Evolutionary conservation across 2,888 invertebrate genomes (phyloP).

Genomic region (Drosophila nr. fundita): DNA sequence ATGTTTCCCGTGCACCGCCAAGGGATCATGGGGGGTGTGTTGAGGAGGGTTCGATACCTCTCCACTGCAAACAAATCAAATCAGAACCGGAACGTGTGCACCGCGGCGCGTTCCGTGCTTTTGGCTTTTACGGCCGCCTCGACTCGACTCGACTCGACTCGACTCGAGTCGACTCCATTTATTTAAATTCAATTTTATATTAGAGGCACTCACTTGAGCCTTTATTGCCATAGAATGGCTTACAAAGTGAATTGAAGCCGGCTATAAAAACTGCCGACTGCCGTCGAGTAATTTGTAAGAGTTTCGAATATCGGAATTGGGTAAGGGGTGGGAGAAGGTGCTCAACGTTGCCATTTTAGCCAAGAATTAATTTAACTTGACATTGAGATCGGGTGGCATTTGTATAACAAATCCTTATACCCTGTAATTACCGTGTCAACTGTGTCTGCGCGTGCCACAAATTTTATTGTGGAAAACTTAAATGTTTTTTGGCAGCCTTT

Average conservation of each 20-base stretch:
- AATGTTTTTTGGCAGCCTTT: not conserved
- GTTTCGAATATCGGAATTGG: not conserved
- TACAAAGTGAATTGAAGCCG: constrained; percentile 74
- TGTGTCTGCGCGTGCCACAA: not conserved
- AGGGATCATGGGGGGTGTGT: not conserved
- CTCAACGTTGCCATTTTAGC: not conserved
- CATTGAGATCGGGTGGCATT: not conserved
- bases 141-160: not conserved
- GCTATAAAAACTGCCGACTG: constrained; percentile 47
- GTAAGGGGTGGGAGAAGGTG: fast-evolving
- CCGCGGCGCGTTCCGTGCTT: constrained; percentile 31
- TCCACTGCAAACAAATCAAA: constrained; percentile 71
- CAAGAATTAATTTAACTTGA: not conserved
- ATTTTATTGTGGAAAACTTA: not conserved
- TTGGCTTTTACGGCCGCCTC: constrained; percentile 60
- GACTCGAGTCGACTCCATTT: constrained; percentile 63
- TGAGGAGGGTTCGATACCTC: constrained; percentile 1
- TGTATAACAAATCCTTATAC: not conserved
- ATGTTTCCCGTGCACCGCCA: constrained; percentile 4
- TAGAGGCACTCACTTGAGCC: constrained; percentile 72
- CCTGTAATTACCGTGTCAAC: not conserved
- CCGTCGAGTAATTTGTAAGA: constrained; percentile 15
- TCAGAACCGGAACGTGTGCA: constrained; percentile 67
- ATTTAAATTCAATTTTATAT: constrained; percentile 81
- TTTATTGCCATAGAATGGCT: constrained; percentile 73